These are phyloP conservation scores for Mantis religiosa DNA, from an alignment of 2,888 invertebrate species.

Conservation along the genomic window DNA sequence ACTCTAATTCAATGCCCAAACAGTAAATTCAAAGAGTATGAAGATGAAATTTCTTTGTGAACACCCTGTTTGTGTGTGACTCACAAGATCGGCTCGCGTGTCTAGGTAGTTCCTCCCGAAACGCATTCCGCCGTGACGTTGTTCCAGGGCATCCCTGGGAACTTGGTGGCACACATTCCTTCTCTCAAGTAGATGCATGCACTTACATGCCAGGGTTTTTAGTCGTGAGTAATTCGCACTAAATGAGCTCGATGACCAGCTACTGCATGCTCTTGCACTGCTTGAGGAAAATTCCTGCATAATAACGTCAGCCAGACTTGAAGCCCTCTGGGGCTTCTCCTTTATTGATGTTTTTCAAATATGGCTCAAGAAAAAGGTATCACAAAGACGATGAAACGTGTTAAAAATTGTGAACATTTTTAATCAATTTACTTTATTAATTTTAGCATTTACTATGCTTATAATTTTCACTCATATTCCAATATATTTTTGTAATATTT, in stretches of 20 bases:
- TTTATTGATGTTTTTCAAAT: too few species aligned
- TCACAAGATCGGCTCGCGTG: background rate
- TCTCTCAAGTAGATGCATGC: background rate
- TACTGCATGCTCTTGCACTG: background rate
- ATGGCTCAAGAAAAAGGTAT: too few species aligned
- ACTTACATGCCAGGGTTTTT: background rate
- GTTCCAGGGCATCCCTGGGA: background rate
- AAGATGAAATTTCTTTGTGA: background rate
- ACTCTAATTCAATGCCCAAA: too few species aligned
- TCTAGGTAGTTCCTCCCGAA: background rate
- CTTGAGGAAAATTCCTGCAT: background rate
- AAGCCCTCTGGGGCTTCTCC: too few species aligned
- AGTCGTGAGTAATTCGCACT: background rate
- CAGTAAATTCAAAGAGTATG: too few species aligned
- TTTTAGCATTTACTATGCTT: too few species aligned
- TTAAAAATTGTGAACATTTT: too few species aligned
- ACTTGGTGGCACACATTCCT: background rate
- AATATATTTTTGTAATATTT: too few species aligned
- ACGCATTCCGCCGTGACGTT: background rate
- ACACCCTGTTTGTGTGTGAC: background rate
- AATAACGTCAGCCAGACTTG: background rate
- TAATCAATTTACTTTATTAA: too few species aligned
- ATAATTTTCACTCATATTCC: too few species aligned
- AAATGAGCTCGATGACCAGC: background rate
- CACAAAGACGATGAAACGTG: too few species aligned